Evolutionary conservation across 2,113 vertebrate genomes (phyloP).

Genomic region (Octodon degus): DNA sequence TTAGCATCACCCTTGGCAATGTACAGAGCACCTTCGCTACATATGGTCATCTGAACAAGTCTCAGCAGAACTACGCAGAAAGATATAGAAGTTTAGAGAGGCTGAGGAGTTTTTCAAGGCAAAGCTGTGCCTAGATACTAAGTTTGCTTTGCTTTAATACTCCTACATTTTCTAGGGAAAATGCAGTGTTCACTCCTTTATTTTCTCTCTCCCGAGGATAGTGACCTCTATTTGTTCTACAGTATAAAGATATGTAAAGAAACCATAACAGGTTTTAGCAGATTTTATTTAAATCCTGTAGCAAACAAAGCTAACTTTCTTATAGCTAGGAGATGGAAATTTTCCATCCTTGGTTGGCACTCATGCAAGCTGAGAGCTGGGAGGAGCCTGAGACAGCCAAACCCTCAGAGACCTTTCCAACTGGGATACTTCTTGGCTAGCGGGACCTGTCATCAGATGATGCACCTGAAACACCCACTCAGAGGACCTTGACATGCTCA

Average conservation of each 20-base stretch:
- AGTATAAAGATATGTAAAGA: background rate
- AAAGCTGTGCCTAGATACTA: background rate
- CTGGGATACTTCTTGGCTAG: background rate
- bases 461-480: background rate
- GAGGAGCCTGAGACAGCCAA: background rate
- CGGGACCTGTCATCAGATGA: background rate
- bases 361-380: background rate
- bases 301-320: background rate
- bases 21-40: background rate
- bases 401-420: background rate
- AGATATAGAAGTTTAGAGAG: background rate
- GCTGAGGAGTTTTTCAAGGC: background rate
- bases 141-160: background rate
- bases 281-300: background rate
- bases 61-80: background rate
- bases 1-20: background rate
- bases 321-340: background rate
- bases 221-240: background rate
- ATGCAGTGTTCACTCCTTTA: background rate
- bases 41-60: background rate
- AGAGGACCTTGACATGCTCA: background rate
- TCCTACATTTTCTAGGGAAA: slow-evolving; percentile 1
- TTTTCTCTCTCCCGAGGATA: background rate
- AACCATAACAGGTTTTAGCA: background rate
- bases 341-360: background rate